Base-by-base conservation (phyloP, 1,140 invertebrate genomes). In the Drosophila athabasca region DNA sequence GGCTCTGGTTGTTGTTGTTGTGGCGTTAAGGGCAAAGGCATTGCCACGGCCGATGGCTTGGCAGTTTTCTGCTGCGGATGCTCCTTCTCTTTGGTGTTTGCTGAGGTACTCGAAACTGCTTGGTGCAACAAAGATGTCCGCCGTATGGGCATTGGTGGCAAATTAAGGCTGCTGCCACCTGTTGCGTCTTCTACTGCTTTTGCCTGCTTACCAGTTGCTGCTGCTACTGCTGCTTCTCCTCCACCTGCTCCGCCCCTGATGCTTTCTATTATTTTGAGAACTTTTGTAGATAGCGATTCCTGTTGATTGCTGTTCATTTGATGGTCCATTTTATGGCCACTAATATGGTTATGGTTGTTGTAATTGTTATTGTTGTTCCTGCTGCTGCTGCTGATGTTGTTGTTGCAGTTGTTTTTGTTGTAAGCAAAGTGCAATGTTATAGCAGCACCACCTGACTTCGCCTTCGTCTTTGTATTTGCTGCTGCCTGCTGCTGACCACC, bases 401-500 rank as follows among this genome's bases (percentile, higher is more conserved):
- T 73, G n/a, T 39, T 71, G 8, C 11, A 72, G 5, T 22, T 75
- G 15, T 22, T 67, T 13, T 22, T 82, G 54, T 70, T 87, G 69
- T 72, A 82, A 41, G 74, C 67, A 57, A 87, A 85, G 67, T 85
- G 82, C 69, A 85, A 62, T 24, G 76, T 79, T 35, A 84, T 83
- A 51, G 79, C 60, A 50, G 75, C 75, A 79, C 67, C 61, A 64
- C 57, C 46, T 69, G 52, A 68, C 76, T 60, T 60, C 59, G 65
- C 61, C 54, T 66, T 44, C 31, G 45, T 61, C 54, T 66, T 44
- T 22, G 45, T 45, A 8, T 19, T 46, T n/a, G 65, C 66, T 45
- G 45, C 62, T 39, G 71, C 29, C 41, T 60, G 59, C 68, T 76
- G 70, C 66, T 69, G 67, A 58, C 64, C 67, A 59, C 72, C 66